These are phyloP conservation scores for Lasioglossum lativentre DNA, from an alignment of 2,888 invertebrate genomes.

Conservation along the genomic window DNA sequence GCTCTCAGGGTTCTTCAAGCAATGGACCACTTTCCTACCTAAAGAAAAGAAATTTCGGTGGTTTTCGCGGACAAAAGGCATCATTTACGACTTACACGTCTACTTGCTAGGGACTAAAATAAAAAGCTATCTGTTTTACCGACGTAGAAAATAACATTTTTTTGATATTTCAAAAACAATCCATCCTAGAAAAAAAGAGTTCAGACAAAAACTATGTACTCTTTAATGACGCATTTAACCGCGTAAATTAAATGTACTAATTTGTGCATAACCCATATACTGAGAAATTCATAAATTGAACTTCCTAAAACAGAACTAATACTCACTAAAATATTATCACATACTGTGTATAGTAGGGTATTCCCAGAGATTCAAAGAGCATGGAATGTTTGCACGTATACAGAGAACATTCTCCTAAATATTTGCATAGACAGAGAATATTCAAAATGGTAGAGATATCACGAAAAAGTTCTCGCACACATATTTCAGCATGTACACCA, in stretches of 20 bases:
- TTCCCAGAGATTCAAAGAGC: not conserved
- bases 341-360: not conserved
- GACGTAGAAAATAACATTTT: not conserved
- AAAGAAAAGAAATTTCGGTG: not conserved
- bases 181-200: no score
- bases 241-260: not conserved
- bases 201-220: not conserved
- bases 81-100: not conserved
- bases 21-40: not conserved
- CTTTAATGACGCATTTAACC: not conserved
- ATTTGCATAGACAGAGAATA: not conserved
- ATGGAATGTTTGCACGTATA: slow-evolving; percentile 9
- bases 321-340: not conserved
- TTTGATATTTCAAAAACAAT: not conserved
- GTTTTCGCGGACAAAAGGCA: not conserved
- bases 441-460: not conserved
- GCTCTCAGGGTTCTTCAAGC: not conserved
- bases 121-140: not conserved
- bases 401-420: not conserved
- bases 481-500: not conserved
- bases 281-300: no score
- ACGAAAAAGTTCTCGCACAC: not conserved
- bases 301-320: not conserved
- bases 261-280: not conserved
- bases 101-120: not conserved